Evolutionary conservation across 2,113 vertebrate species (phyloP), one percentile per base, ranked within the genome.

Genomic region (Bucco capensis): DNA sequence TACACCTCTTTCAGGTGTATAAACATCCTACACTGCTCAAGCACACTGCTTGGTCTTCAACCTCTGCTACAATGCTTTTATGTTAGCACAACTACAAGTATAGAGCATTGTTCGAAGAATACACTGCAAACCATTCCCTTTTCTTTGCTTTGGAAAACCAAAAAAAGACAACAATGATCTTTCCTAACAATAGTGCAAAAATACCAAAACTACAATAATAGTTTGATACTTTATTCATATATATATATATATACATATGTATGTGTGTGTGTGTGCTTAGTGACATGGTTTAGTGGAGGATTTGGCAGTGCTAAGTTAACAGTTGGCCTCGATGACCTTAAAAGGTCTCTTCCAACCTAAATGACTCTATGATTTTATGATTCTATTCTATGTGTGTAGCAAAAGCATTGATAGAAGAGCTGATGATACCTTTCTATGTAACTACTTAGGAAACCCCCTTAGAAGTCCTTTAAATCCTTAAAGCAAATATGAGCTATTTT

Each of bases 301-400:
- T 12, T 30, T 31, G 14, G 28, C 13, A 58, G 56, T 42, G 38
- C 61, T 42, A 21, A 9, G 61, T 64, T 30, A 30, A 21, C 28
- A 42, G 38, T 15, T 64, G 28, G 61, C 31, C 28, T 42, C 27
- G 4, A 30, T 31, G 27, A 64, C 14, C 28, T 31, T 64, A 40
- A 42, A 30, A 40, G 40, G 56, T 57, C 13, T 40, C 22, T 64
- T 42, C 38, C 28, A 64, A 42, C 28, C 38, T 30, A 22, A 64
- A 64, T 9, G 19, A 40, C 30, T 30, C 19, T 62, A 14, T 58
- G 56, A 35, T 31, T 31, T 14, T 31, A 38, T 30, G n/a, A n/a
- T n/a, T n/a, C n/a, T n/a, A 2, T 6, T 8, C 4, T 27, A 38
- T 0, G 2, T 8, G 9, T 12, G 8, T 17, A 71, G 38, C 17